Conservation (phyloP, 2,888 invertebrate species). For the Octonoba sinensis region DNA sequence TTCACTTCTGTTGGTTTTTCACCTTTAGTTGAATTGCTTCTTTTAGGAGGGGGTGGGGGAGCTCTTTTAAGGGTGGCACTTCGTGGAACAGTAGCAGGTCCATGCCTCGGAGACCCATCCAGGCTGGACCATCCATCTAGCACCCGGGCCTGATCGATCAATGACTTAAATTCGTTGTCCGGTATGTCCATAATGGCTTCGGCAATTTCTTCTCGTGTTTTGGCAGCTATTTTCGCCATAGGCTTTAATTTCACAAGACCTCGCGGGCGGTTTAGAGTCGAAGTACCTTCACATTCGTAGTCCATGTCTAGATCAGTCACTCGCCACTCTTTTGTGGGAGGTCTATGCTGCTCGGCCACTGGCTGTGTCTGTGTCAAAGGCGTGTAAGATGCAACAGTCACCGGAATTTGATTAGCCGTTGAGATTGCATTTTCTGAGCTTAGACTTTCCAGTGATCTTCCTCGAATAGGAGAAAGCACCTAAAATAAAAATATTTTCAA, state of each 20-base stretch:
- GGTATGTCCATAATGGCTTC: slow-evolving; percentile 61
- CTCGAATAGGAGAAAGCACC: slow-evolving; percentile 61
- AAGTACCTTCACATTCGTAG: slow-evolving; percentile 70
- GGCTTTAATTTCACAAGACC: slow-evolving; percentile 85
- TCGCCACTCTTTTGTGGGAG: slow-evolving; percentile 49
- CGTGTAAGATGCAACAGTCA: slow-evolving; percentile 10
- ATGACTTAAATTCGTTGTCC: slow-evolving; percentile 54
- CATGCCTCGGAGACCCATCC: slow-evolving; percentile 60
- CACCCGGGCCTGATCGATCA: slow-evolving; percentile 41
- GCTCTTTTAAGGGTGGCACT: slow-evolving; percentile 68
- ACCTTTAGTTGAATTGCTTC: slow-evolving; percentile 71
- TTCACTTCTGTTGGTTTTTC: slow-evolving; percentile 18
- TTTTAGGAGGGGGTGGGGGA: slow-evolving; percentile 72
- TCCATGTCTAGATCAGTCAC: slow-evolving; percentile 58
- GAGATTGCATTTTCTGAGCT: slow-evolving; percentile 49
- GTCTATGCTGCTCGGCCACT: slow-evolving; percentile 25
- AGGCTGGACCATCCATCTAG: slow-evolving; percentile 59
- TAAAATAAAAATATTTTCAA: slow-evolving; percentile 17
- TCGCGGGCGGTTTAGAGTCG: slow-evolving; percentile 87
- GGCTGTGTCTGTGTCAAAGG: neutral
- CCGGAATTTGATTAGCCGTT: neutral
- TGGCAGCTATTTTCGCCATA: slow-evolving; percentile 79
- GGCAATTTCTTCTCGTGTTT: slow-evolving; percentile 61
- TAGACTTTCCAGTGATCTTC: slow-evolving; percentile 65
- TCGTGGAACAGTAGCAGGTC: slow-evolving; percentile 61